Base-by-base conservation (phyloP, 2,888 invertebrate species). In the Crepidodera aurea region DNA sequence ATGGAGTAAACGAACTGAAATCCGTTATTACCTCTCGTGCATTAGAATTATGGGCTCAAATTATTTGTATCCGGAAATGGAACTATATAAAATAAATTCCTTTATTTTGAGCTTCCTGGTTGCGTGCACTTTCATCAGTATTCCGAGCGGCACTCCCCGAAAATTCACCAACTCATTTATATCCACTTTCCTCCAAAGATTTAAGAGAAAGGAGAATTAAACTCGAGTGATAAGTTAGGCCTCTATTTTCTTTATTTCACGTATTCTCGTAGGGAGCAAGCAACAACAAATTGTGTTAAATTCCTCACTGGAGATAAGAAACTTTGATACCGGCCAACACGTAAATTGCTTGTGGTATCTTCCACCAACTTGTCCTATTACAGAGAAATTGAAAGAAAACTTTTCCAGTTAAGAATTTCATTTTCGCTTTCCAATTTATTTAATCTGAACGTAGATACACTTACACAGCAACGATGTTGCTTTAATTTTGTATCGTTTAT, bases 321-420 rank as follows among this genome's bases (percentile, higher is more conserved):
- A 54, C 39, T 32, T 39, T 37, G 58, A 64, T 64, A 65, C 46
- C 53, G 42, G 40, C 37, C 53, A 29, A 55, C 62, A 65, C 51
- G 48, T 60, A 67, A 60, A 67, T 65, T 62, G 62, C 62, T 13
- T 34, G 62, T 61, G 66, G 65, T 67, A 64, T 64, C 66, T 69
- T 65, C 62, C 67, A 62, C 40, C 63, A 65, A 65, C 62, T 69
- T 60, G 61, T 51, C 62, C 65, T 54, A 67, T 69, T 69, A 65
- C 61, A 50, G 51, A 53, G 54, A 64, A 68, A 67, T 65, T 66
- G 67, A 67, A 67, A 53, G 62, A 60, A 61, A 65, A 62, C 60
- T 65, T 58, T 62, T 65, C 32, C 53, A 54, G 42, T 59, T 51
- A 34, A 16, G 29, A 34, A 51, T 42, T 57, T 51, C 19, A 53